These are phyloP conservation scores for Ellobius talpinus DNA, from an alignment of 2,113 vertebrate genomes.

Conservation along the genomic window DNA sequence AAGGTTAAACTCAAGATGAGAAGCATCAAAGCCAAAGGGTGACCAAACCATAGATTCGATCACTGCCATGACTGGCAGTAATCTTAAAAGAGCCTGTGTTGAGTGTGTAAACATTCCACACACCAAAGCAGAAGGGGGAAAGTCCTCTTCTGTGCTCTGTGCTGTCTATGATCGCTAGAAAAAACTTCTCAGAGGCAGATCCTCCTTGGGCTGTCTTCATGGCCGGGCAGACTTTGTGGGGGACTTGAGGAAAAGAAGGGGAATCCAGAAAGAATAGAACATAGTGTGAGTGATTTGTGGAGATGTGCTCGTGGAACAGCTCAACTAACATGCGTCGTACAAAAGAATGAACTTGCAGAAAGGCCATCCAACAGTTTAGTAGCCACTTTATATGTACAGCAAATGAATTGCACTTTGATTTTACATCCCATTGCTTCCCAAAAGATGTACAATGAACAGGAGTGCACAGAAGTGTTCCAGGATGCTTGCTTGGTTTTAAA, in stretches of 20 bases:
- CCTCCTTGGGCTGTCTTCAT: not conserved
- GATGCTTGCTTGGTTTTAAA: not conserved
- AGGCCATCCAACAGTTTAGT: not conserved
- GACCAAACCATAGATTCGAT: not conserved
- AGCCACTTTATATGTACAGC: not conserved
- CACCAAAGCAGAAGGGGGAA: not conserved
- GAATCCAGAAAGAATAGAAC: not conserved
- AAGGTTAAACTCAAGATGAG: not conserved
- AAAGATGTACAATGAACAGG: not conserved
- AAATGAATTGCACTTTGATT: not conserved
- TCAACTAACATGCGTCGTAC: not conserved
- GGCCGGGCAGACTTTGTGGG: not conserved
- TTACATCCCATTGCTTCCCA: not conserved
- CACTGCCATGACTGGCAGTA: not conserved
- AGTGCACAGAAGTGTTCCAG: not conserved
- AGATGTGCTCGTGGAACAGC: not conserved
- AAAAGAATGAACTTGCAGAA: not conserved
- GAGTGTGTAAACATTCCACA: not conserved
- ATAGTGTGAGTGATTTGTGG: not conserved
- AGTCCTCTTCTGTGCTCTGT: not conserved
- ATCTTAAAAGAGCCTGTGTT: not conserved
- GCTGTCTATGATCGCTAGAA: not conserved
- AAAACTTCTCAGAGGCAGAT: not conserved
- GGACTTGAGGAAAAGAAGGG: not conserved
- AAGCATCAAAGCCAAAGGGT: not conserved